A percentile compares a stretch with the other conserved stretches of the same genome.
These are phyloP conservation scores for Trachemys scripta DNA, from an alignment of 2,113 vertebrate species.

Conservation along the genomic window DNA sequence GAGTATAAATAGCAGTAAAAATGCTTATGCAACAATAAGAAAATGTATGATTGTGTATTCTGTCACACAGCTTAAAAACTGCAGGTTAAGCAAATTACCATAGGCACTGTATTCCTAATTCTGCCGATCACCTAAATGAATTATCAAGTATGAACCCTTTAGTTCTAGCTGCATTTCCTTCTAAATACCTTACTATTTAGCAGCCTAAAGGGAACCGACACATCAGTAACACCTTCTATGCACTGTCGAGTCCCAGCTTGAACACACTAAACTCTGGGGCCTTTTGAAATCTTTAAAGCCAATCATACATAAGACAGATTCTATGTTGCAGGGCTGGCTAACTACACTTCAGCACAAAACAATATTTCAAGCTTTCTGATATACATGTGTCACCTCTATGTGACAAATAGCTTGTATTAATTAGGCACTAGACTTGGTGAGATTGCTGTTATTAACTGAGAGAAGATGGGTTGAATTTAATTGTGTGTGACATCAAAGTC, in stretches of 20 bases:
- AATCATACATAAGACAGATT: constrained; percentile 82
- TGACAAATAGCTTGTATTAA: constrained; percentile 99
- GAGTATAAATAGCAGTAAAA: constrained; percentile 57
- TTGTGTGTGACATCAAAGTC: constrained; percentile 99
- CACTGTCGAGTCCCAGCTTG: constrained; percentile 83
- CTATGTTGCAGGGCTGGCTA: constrained; percentile 79
- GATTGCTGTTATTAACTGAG: constrained; percentile 99
- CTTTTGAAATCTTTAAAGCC: constrained; percentile 87
- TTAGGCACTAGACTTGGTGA: constrained; percentile 98
- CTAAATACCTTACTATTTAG: constrained; percentile 80
- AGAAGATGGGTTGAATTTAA: constrained; percentile 99
- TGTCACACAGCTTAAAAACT: constrained; percentile 74
- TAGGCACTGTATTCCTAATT: constrained; percentile 61
- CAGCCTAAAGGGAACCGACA: constrained; percentile 80
- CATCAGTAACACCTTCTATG: constrained; percentile 82
- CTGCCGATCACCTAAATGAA: constrained; percentile 74
- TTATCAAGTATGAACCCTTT: constrained; percentile 77
- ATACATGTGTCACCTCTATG: constrained; percentile 98
- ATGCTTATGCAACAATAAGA: constrained; percentile 65
- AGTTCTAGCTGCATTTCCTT: constrained; percentile 66
- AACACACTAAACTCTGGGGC: constrained; percentile 80
- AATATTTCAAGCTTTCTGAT: constrained; percentile 92
- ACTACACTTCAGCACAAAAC: constrained; percentile 83
- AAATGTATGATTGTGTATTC: constrained; percentile 74
- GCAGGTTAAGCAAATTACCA: constrained; percentile 82